Percentiles rank a stretch among this genome's conserved stretches.
Conservation (phyloP, 2,888 invertebrate genomes). For the Drosophila aldrichi region DNA sequence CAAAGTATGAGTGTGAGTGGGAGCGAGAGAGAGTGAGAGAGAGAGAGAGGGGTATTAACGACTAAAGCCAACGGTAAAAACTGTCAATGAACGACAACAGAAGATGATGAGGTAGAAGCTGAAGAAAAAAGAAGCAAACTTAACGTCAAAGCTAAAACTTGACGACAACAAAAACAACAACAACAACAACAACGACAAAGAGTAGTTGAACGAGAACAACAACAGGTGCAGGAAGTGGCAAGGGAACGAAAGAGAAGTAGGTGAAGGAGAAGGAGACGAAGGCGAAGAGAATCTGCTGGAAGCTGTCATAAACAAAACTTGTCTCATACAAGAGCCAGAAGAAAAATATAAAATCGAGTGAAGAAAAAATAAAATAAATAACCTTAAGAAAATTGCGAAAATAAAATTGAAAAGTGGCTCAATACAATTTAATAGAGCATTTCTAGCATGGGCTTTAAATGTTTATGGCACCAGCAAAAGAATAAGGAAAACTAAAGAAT, state of each 20-base stretch:
- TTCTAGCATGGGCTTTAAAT: neutral
- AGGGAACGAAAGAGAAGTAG: neutral
- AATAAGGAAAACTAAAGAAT: neutral
- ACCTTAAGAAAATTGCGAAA: conserved; percentile 10
- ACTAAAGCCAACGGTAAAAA: conserved; percentile 66
- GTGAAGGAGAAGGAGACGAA: neutral
- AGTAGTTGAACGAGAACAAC: conserved; percentile 20
- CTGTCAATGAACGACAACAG: conserved; percentile 65
- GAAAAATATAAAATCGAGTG: neutral
- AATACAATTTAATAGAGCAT: conserved; percentile 5
- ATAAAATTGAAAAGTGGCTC: conserved; percentile 38
- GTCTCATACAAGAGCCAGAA: neutral
- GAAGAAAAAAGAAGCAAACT: conserved; percentile 54
- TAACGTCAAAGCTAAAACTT: conserved; percentile 57
- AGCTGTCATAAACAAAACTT: conserved; percentile 69
- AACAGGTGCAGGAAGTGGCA: conserved; percentile 50
- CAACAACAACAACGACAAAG: conserved; percentile 19
- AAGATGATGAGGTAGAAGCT: conserved; percentile 37
- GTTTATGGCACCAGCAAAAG: neutral
- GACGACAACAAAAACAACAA: conserved; percentile 46
- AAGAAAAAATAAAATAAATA: neutral
- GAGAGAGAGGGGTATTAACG: conserved; percentile 21
- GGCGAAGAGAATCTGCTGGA: neutral
- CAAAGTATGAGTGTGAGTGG: conserved; percentile 9
- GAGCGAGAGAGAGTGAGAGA: neutral